phyloP scores from a whole-genome alignment of 1,140 invertebrate genomes.

The Euborellia annulipes region DNA sequence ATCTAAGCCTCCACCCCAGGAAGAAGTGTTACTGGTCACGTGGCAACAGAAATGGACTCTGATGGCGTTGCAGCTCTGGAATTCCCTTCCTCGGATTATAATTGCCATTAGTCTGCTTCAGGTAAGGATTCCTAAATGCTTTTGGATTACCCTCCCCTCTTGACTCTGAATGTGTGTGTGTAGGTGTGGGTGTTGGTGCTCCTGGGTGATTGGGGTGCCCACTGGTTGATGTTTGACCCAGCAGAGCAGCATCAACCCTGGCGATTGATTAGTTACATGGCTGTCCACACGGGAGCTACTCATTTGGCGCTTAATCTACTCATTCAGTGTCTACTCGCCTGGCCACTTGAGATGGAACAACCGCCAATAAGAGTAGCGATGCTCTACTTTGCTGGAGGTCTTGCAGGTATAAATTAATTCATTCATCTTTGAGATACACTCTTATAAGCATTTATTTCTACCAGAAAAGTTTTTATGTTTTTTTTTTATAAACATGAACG shows the following conservation, averaged over 20 bases:
- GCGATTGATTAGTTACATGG: slow-evolving; percentile 68
- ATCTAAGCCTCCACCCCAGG: too few species aligned
- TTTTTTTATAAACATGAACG: background rate
- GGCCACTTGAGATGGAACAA: slow-evolving; percentile 69
- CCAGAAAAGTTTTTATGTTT: background rate
- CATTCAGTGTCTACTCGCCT: slow-evolving; percentile 49
- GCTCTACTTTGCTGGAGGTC: slow-evolving; percentile 52
- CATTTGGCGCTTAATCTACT: slow-evolving; percentile 44
- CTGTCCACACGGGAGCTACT: slow-evolving; percentile 55
- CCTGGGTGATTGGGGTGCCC: slow-evolving; percentile 2
- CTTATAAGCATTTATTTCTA: background rate
- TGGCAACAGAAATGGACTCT: too few species aligned
- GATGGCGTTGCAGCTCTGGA: too few species aligned
- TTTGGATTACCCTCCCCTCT: background rate
- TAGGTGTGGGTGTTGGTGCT: slow-evolving; percentile 5
- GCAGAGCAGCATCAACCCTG: slow-evolving; percentile 49
- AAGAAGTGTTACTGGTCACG: too few species aligned
- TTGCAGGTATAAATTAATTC: slow-evolving; percentile 28
- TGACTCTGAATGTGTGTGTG: background rate
- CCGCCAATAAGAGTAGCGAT: slow-evolving; percentile 53
- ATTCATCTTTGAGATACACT: background rate
- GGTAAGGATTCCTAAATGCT: too few species aligned
- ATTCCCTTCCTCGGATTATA: too few species aligned
- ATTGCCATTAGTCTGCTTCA: too few species aligned
- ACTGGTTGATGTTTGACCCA: slow-evolving; percentile 51